Evolutionary conservation across 2,888 invertebrate genomes (phyloP).

Genomic region (Acanthacorydalis orientalis): DNA sequence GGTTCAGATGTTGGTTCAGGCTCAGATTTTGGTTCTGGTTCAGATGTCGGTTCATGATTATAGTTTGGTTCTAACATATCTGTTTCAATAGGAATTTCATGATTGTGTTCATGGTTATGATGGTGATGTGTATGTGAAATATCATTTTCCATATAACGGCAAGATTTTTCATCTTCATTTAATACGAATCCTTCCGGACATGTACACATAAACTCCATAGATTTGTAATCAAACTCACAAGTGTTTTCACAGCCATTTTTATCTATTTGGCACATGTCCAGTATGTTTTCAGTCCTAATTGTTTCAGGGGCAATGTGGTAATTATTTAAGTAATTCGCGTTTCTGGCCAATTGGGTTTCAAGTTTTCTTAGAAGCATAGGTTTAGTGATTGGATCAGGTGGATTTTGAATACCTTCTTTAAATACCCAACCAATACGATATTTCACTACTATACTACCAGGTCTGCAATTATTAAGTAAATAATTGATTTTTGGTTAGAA

Average conservation of each 20-base stretch:
- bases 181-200: slow-evolving; percentile 42
- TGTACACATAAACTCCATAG: slow-evolving; percentile 44
- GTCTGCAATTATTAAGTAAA: slow-evolving; percentile 26
- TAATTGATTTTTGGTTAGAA: not conserved
- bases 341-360: slow-evolving; percentile 28
- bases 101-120: slow-evolving; percentile 15
- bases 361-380: slow-evolving; percentile 30
- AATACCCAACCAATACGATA: slow-evolving; percentile 50
- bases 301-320: slow-evolving; percentile 32
- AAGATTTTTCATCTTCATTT: slow-evolving; percentile 28
- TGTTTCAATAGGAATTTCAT: slow-evolving; percentile 12
- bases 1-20: slow-evolving; percentile 18
- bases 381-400: slow-evolving; percentile 31
- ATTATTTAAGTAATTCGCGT: slow-evolving; percentile 30
- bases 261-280: slow-evolving; percentile 47
- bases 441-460: slow-evolving; percentile 45
- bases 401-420: slow-evolving; percentile 27
- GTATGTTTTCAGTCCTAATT: slow-evolving; percentile 35
- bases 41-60: slow-evolving; percentile 12
- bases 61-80: slow-evolving; percentile 8
- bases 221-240: slow-evolving; percentile 46
- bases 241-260: slow-evolving; percentile 46
- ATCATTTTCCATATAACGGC: slow-evolving; percentile 18
- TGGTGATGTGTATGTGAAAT: slow-evolving; percentile 17
- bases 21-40: slow-evolving; percentile 14